Evolutionary conservation across 1,140 invertebrate species (phyloP).

Genomic region (Caerostris extrusa): DNA sequence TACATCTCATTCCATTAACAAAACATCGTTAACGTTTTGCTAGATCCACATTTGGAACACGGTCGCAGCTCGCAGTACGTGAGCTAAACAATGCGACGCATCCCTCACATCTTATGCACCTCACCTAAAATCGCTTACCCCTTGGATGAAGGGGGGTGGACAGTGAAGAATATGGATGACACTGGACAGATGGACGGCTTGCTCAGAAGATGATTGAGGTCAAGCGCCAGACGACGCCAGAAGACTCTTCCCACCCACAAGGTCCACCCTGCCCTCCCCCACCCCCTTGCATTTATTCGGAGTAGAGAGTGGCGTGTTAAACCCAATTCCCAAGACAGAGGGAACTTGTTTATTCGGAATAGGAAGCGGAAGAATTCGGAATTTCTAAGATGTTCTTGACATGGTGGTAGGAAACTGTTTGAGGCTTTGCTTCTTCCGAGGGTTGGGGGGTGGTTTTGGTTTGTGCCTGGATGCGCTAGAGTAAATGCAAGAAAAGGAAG

Average conservation of each 20-base stretch:
- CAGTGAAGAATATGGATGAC: not conserved
- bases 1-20: not conserved
- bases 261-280: not conserved
- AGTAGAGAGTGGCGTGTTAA: not conserved
- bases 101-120: not conserved
- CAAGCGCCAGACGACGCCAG: constrained; percentile 6
- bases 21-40: constrained; percentile 1
- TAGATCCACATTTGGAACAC: not conserved
- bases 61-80: not conserved
- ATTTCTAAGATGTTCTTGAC: constrained; percentile 9
- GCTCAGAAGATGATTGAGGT: constrained; percentile 6
- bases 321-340: not conserved
- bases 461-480: not conserved
- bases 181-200: not conserved
- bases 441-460: not conserved
- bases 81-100: not conserved
- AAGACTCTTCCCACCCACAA: not conserved
- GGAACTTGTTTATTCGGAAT: constrained; percentile 9
- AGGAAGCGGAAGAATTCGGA: not conserved
- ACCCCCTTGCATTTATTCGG: not conserved
- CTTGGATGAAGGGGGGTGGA: not conserved
- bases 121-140: constrained; percentile 1
- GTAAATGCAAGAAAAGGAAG: not conserved
- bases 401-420: not conserved
- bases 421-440: not conserved